Conservation (phyloP, 2,797 vertebrate species). For the Galaxias olidus region DNA sequence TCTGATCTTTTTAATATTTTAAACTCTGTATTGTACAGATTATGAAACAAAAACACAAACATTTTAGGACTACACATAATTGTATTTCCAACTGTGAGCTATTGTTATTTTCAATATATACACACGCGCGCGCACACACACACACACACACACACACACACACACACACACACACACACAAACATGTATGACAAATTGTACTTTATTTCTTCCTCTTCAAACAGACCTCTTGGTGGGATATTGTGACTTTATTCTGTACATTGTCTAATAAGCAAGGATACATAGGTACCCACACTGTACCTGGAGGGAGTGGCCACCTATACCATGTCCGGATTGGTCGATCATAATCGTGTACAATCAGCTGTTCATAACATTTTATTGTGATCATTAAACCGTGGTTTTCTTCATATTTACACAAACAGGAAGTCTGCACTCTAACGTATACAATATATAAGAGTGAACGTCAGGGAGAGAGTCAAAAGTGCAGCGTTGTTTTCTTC, state of each 20-base stretch:
- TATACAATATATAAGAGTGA: slow-evolving; percentile 25
- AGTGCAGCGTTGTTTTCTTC: slow-evolving; percentile 59
- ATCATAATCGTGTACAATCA: too few relatives aligned
- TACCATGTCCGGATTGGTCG: too few relatives aligned
- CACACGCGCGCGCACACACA: slow-evolving; percentile 27
- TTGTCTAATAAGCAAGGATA: too few relatives aligned
- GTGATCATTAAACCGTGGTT: too few relatives aligned
- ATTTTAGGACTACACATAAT: slow-evolving; percentile 81
- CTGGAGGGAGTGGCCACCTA: too few relatives aligned
- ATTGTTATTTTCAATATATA: slow-evolving; percentile 90
- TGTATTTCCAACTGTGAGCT: slow-evolving; percentile 79
- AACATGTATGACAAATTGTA: slow-evolving; percentile 75
- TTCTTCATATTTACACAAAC: too few relatives aligned
- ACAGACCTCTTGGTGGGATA: slow-evolving; percentile 53
- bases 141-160: too few relatives aligned
- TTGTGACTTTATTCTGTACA: slow-evolving; percentile 18
- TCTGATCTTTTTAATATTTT: slow-evolving; percentile 69
- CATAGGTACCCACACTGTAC: too few relatives aligned
- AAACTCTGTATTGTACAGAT: slow-evolving; percentile 83
- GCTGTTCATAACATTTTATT: too few relatives aligned
- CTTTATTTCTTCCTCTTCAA: slow-evolving; percentile 56
- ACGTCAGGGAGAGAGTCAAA: slow-evolving; percentile 39
- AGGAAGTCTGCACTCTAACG: slow-evolving; percentile 12
- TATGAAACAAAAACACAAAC: slow-evolving; percentile 85
- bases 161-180: slow-evolving; percentile 51